These are phyloP conservation scores for Scolopax mira DNA, from an alignment of 2,113 vertebrate species.

Conservation along the genomic window DNA sequence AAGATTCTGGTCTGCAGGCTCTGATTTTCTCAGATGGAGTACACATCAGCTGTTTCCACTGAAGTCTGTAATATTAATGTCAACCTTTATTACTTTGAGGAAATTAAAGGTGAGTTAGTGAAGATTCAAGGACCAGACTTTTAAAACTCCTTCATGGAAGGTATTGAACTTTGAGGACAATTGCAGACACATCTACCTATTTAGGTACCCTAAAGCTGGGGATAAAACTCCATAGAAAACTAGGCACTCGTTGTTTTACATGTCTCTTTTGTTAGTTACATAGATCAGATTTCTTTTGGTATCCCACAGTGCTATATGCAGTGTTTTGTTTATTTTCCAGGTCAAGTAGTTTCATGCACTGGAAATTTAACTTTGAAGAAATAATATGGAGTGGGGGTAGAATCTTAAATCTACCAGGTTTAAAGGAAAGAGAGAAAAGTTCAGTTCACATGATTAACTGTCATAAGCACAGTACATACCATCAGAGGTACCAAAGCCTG, in stretches of 20 bases:
- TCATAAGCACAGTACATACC: constrained; percentile 64
- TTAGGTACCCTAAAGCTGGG: background rate
- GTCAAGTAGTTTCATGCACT: constrained; percentile 46
- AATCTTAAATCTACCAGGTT: constrained; percentile 60
- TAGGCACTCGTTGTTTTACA: background rate
- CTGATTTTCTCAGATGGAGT: background rate
- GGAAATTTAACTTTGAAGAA: constrained; percentile 64
- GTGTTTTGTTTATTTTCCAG: constrained; percentile 41
- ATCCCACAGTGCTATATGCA: background rate
- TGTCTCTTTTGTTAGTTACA: background rate
- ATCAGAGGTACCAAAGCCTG: constrained; percentile 62
- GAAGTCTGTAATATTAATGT: background rate
- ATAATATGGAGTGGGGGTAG: background rate
- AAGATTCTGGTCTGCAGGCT: background rate
- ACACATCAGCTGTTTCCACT: background rate
- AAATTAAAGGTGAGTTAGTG: background rate
- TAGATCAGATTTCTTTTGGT: background rate
- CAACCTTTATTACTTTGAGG: background rate
- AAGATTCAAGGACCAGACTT: background rate
- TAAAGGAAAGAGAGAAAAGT: constrained; percentile 51
- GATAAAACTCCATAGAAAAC: background rate
- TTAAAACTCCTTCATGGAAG: background rate
- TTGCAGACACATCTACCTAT: background rate
- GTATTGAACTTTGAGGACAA: background rate
- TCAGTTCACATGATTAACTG: constrained; percentile 71